These are phyloP conservation scores for Macrobrachium nipponense DNA, from an alignment of 1,140 invertebrate species.

Conservation along the genomic window DNA sequence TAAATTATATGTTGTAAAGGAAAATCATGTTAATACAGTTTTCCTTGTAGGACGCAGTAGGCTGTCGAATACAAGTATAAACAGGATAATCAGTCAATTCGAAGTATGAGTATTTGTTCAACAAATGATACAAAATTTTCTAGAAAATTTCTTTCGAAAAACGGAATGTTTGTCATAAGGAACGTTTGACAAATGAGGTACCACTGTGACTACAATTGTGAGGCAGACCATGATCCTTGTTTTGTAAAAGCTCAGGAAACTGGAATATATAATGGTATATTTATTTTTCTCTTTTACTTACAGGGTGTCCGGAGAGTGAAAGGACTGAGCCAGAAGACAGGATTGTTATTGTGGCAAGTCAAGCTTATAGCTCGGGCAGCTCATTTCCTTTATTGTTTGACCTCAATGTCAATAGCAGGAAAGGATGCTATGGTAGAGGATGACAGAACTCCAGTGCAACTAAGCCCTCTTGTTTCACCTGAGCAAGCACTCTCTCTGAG, in stretches of 20 bases:
- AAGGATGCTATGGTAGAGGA: not conserved
- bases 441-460: not conserved
- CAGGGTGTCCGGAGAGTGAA: conserved; percentile 33
- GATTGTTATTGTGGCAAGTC: conserved; percentile 43
- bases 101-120: too few species aligned
- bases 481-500: conserved; percentile 42
- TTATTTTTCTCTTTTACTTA: not conserved
- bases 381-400: conserved; percentile 38
- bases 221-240: too few species aligned
- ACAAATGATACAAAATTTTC: too few species aligned
- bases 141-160: too few species aligned
- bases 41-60: too few species aligned
- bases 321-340: conserved; percentile 32
- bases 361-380: conserved; percentile 43
- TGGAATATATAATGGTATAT: not conserved
- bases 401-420: not conserved
- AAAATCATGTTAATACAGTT: too few species aligned
- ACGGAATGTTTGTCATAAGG: too few species aligned
- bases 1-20: too few species aligned
- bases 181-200: too few species aligned
- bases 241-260: not conserved
- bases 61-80: too few species aligned
- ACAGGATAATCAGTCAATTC: too few species aligned
- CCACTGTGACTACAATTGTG: too few species aligned
- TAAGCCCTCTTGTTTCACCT: conserved; percentile 35